Conservation (phyloP, 37 sponge, comb jelly and placozoan species). For the Crambe crambe region DNA sequence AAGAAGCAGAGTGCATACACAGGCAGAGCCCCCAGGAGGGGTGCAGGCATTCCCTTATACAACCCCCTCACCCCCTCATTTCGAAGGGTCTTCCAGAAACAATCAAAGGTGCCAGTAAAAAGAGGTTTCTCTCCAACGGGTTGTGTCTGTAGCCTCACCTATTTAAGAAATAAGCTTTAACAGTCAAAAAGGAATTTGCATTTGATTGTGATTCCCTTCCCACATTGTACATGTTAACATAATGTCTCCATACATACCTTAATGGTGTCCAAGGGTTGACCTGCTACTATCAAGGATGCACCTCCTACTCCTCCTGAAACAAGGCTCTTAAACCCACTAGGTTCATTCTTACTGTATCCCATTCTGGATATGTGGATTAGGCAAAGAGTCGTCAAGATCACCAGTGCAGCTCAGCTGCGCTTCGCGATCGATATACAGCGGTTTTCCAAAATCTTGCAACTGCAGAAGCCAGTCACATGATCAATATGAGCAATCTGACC, state of each 20-base stretch:
- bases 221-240: too few relatives aligned
- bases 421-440: too few relatives aligned
- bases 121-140: slow-evolving; percentile 55
- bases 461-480: too few relatives aligned
- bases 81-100: slow-evolving; percentile 54
- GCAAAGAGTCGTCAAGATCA: too few relatives aligned
- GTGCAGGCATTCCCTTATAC: slow-evolving; percentile 94
- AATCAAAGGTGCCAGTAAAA: slow-evolving; percentile 77
- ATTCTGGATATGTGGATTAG: too few relatives aligned
- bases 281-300: slow-evolving; percentile 67
- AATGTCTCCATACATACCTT: slow-evolving; percentile 81
- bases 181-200: too few relatives aligned
- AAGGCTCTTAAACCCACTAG: slow-evolving; percentile 78
- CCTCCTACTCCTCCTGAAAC: slow-evolving; percentile 95
- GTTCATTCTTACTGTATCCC: slow-evolving; percentile 60
- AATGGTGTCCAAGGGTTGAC: slow-evolving; percentile 97
- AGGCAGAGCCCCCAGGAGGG: slow-evolving; percentile 89
- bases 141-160: slow-evolving; percentile 92
- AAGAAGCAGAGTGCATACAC: slow-evolving; percentile 89
- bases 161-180: neutral
- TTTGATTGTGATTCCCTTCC: too few relatives aligned
- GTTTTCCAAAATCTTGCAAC: too few relatives aligned
- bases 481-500: too few relatives aligned
- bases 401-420: too few relatives aligned
- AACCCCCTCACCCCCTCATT: slow-evolving; percentile 88